Conservation (phyloP, 2,113 vertebrate species). For the Myotis brandtii region DNA sequence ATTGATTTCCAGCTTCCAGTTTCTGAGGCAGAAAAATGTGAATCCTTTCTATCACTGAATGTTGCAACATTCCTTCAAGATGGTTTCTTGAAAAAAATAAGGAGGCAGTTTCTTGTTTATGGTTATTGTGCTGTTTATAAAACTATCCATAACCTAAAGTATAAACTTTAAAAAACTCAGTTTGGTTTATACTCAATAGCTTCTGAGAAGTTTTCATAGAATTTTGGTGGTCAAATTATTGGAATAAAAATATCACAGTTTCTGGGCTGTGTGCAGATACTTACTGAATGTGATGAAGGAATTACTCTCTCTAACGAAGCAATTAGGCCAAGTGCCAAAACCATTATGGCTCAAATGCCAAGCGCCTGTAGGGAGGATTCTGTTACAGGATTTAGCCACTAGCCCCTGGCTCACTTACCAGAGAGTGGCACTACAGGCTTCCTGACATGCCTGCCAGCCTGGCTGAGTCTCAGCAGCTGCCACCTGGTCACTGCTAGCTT, state of each 20-base stretch:
- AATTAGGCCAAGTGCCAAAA: conserved; percentile 59
- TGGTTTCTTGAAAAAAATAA: conserved; percentile 30
- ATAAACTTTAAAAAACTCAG: background rate
- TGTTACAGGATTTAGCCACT: conserved; percentile 55
- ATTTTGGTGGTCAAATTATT: conserved; percentile 8
- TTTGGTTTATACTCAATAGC: background rate
- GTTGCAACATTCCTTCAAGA: background rate
- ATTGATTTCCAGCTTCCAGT: background rate
- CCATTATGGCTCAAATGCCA: conserved; percentile 54
- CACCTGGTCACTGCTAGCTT: conserved; percentile 5
- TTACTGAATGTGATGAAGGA: conserved; percentile 13
- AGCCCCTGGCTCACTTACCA: conserved; percentile 60
- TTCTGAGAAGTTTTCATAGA: conserved; percentile 21
- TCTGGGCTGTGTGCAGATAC: conserved; percentile 28
- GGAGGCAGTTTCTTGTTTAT: background rate
- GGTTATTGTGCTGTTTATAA: background rate
- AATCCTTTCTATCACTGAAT: background rate
- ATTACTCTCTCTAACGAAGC: conserved; percentile 60
- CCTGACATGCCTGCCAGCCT: conserved; percentile 56
- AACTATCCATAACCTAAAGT: conserved; percentile 7
- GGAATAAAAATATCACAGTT: conserved; percentile 49
- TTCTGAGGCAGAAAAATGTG: background rate
- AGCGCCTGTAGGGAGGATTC: conserved; percentile 43
- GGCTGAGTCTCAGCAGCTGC: conserved; percentile 15
- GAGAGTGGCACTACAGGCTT: conserved; percentile 69